Percentiles rank a stretch among this genome's conserved stretches.
Evolutionary conservation across 2,113 vertebrate species (phyloP).

Genomic region (Forbesichthys papilliferus): DNA sequence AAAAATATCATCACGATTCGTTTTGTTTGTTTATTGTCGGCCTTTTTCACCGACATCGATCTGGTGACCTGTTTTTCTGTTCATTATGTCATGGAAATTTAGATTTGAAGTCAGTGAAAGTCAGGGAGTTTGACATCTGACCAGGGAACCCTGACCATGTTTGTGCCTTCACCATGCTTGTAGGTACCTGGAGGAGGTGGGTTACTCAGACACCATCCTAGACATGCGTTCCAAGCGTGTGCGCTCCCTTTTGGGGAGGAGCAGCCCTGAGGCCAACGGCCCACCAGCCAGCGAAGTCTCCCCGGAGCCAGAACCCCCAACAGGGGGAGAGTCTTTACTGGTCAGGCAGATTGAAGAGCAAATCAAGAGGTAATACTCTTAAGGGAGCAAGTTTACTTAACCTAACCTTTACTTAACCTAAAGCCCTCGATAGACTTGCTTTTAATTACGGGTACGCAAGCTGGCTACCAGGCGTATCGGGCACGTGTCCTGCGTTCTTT

Average conservation of each 20-base stretch:
- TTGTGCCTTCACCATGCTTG: not conserved
- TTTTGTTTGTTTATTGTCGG: too few species aligned
- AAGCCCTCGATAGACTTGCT: too few species aligned
- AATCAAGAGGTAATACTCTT: slow-evolving; percentile 82
- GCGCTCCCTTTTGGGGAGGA: slow-evolving; percentile 84
- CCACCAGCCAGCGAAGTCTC: slow-evolving; percentile 65
- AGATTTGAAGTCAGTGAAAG: not conserved
- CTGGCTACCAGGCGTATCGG: too few species aligned
- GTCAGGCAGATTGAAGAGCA: slow-evolving; percentile 90
- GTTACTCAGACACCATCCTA: slow-evolving; percentile 90
- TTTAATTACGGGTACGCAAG: too few species aligned
- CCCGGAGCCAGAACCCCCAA: slow-evolving; percentile 60
- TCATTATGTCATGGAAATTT: not conserved
- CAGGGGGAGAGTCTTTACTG: slow-evolving; percentile 79
- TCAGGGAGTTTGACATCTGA: not conserved
- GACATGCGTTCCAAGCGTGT: slow-evolving; percentile 90
- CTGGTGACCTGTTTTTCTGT: not conserved
- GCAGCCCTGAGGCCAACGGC: slow-evolving; percentile 83
- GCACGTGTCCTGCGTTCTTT: too few species aligned
- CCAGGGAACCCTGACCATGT: not conserved
- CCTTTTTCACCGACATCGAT: too few species aligned
- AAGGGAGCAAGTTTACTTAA: not conserved
- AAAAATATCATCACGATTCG: too few species aligned
- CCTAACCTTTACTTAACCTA: not conserved
- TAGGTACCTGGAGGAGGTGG: slow-evolving; percentile 91